These are phyloP conservation scores for Ophion ellenae DNA, from an alignment of 2,888 invertebrate species.

Conservation along the genomic window DNA sequence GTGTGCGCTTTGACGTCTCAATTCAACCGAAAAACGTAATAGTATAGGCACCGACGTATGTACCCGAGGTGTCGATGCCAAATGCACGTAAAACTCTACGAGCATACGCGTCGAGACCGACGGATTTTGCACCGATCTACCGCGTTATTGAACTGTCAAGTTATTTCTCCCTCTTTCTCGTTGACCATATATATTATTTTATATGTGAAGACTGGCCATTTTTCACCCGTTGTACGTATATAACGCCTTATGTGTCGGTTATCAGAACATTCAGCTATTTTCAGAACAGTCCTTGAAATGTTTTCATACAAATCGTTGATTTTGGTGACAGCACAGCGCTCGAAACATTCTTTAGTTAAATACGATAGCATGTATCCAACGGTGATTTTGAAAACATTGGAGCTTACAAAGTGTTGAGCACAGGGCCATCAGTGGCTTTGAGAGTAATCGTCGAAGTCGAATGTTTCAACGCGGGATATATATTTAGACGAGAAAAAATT, in stretches of 20 bases:
- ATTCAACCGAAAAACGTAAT: constrained; percentile 70
- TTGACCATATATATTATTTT: neutral
- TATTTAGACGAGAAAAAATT: too few relatives aligned
- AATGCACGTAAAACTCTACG: constrained; percentile 21
- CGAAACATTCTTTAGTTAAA: too few relatives aligned
- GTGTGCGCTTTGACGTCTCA: constrained; percentile 67
- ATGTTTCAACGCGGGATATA: too few relatives aligned
- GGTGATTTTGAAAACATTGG: too few relatives aligned
- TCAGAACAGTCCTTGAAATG: neutral
- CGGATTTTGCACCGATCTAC: constrained; percentile 44
- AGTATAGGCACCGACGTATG: neutral
- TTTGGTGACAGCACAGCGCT: too few relatives aligned
- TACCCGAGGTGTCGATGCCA: constrained; percentile 27
- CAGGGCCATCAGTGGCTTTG: too few relatives aligned
- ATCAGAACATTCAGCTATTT: too few relatives aligned
- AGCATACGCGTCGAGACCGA: constrained; percentile 1
- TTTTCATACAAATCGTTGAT: too few relatives aligned
- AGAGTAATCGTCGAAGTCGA: too few relatives aligned
- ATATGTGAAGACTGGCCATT: neutral
- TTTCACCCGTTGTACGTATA: neutral
- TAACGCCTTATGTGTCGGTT: too few relatives aligned
- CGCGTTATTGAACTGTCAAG: constrained; percentile 39
- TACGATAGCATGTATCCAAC: too few relatives aligned
- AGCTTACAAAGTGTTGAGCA: too few relatives aligned
- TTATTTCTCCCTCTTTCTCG: neutral